A percentile compares a stretch with the other conserved stretches of the same genome.
These are phyloP conservation scores for Lasioglossum calceatum DNA, from an alignment of 2,888 invertebrate species.

Conservation along the genomic window DNA sequence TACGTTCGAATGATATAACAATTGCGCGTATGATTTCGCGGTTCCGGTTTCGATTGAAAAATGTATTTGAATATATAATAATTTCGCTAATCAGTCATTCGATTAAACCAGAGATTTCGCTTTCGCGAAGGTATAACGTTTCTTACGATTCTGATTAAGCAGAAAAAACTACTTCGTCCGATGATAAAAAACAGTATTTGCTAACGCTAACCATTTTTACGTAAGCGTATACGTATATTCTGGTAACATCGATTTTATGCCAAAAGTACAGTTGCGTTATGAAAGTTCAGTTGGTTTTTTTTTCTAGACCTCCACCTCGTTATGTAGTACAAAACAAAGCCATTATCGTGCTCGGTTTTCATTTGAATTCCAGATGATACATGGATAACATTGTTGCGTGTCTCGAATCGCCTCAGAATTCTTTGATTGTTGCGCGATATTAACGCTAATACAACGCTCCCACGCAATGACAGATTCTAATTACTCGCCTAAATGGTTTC, in stretches of 20 bases:
- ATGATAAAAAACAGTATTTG: neutral
- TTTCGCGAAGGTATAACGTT: neutral
- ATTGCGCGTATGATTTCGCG: neutral
- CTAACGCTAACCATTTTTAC: neutral
- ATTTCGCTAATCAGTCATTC: neutral
- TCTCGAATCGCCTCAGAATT: conserved; percentile 63
- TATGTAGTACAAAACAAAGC: conserved; percentile 40
- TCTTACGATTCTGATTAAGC: neutral
- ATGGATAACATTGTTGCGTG: conserved; percentile 68
- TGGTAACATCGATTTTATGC: neutral
- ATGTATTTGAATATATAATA: no score
- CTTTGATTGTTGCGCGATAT: conserved; percentile 66
- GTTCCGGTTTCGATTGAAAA: neutral
- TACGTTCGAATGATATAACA: conserved; percentile 29
- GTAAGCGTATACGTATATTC: neutral
- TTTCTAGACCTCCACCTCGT: conserved; percentile 36
- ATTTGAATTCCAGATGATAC: conserved; percentile 51
- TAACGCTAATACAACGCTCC: conserved; percentile 63
- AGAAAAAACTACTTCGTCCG: neutral
- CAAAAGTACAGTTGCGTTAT: neutral
- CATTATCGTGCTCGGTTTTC: conserved; percentile 62
- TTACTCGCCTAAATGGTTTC: conserved; percentile 18
- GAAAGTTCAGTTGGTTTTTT: conserved; percentile 24
- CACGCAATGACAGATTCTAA: conserved; percentile 65
- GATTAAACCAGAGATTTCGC: neutral